Percentiles rank a stretch among this genome's conserved stretches.
These are phyloP conservation scores for Piezodorus guildinii DNA, from an alignment of 1,140 invertebrate genomes.

Conservation along the genomic window DNA sequence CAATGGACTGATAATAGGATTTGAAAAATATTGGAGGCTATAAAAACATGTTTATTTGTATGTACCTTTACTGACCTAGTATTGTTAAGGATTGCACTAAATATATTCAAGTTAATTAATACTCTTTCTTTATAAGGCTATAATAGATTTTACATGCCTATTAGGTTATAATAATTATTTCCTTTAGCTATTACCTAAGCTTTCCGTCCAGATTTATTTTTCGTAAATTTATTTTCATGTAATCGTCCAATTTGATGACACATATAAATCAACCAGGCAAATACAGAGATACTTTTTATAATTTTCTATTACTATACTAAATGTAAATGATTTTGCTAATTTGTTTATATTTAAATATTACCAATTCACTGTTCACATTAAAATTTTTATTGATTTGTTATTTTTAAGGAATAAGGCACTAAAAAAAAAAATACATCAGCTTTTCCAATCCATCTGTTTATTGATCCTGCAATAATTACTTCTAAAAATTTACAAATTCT, in stretches of 20 bases:
- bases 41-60: not conserved
- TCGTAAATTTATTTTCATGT: not conserved
- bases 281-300: not conserved
- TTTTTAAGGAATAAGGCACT: too few relatives aligned
- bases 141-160: not conserved
- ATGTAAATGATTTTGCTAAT: not conserved
- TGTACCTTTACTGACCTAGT: not conserved
- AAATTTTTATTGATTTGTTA: not conserved
- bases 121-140: not conserved
- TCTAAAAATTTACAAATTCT: not conserved
- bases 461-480: not conserved
- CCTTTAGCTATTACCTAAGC: not conserved
- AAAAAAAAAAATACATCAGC: not conserved
- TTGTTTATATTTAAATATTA: not conserved
- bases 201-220: constrained; percentile 9
- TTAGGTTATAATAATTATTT: not conserved
- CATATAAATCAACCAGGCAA: not conserved
- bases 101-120: not conserved
- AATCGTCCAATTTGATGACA: constrained; percentile 8
- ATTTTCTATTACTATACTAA: not conserved
- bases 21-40: not conserved
- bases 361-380: not conserved
- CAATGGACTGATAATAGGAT: not conserved
- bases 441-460: not conserved
- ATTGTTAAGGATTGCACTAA: not conserved